These are phyloP conservation scores for human DNA, from an alignment of 2,113 vertebrate species.

Conservation along the genomic window DNA sequence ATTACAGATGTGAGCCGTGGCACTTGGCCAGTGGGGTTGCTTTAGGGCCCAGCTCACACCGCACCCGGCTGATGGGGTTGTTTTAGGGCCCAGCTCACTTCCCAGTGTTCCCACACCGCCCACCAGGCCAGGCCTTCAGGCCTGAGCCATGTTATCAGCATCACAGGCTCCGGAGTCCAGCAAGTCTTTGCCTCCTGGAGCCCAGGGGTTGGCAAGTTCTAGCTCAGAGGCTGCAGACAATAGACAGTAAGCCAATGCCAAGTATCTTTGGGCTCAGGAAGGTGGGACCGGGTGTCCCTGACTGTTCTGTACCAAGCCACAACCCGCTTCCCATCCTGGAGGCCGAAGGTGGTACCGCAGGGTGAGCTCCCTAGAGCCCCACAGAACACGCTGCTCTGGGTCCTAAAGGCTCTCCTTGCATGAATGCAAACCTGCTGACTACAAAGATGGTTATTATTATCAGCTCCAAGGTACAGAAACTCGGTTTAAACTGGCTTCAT, in stretches of 20 bases:
- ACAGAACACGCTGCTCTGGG: neutral
- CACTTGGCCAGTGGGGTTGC: too few relatives aligned
- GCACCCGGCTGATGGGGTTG: too few relatives aligned
- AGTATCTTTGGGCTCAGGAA: neutral
- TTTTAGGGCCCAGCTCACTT: neutral
- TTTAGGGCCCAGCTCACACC: neutral
- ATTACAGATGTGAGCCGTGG: too few relatives aligned
- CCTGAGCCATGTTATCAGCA: neutral
- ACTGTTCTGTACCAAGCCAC: fast-evolving
- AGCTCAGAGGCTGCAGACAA: neutral
- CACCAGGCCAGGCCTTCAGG: neutral
- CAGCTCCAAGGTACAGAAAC: neutral
- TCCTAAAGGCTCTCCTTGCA: neutral
- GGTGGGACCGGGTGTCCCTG: neutral
- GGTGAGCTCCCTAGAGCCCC: neutral
- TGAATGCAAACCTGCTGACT: neutral
- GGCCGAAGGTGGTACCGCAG: neutral
- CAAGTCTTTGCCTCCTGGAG: neutral
- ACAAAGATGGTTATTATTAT: neutral
- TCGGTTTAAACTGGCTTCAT: neutral
- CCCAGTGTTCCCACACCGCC: neutral
- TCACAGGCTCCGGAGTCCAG: neutral
- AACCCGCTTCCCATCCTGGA: neutral
- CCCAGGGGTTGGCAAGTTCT: too few relatives aligned
- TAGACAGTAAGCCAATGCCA: neutral